A percentile compares a stretch with the other conserved stretches of the same genome.
phyloP scores from a whole-genome alignment of 2,113 vertebrate species.

The Oriolus oriolus region DNA sequence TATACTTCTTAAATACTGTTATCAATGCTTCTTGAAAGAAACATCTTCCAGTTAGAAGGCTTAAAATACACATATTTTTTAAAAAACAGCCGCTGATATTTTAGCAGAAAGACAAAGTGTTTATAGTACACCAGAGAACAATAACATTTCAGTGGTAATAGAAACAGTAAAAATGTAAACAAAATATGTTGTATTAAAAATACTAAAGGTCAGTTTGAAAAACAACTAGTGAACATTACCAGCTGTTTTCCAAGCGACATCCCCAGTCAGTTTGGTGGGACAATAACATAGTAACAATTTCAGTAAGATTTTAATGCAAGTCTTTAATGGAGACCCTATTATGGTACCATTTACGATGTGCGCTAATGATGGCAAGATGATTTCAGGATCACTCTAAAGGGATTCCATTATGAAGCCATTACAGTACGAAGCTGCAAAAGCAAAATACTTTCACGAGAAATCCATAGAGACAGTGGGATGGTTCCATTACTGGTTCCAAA shows the following conservation, averaged over 20 bases:
- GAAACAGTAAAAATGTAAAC: neutral
- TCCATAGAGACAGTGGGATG: neutral
- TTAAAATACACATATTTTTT: neutral
- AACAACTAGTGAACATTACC: neutral
- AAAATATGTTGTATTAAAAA: neutral
- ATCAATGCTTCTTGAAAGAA: neutral
- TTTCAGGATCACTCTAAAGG: constrained; percentile 23
- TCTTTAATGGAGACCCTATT: constrained; percentile 31
- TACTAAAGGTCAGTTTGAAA: neutral
- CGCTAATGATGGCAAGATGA: constrained; percentile 29
- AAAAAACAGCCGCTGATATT: neutral
- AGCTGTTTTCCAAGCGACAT: neutral
- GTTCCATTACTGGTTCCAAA: constrained; percentile 41
- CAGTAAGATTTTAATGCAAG: constrained; percentile 1
- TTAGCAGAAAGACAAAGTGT: neutral
- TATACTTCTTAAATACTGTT: neutral
- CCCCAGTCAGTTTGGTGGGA: neutral
- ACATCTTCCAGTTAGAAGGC: neutral
- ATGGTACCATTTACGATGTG: neutral
- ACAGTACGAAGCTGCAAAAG: constrained; percentile 6
- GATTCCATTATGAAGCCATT: constrained; percentile 57
- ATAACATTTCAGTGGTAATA: neutral
- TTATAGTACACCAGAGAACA: neutral
- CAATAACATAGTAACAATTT: neutral
- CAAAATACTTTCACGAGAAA: constrained; percentile 22